Evolutionary conservation across 2,888 invertebrate genomes (phyloP), one percentile per base, ranked within the genome.

Genomic region (Aleiodes testaceus): DNA sequence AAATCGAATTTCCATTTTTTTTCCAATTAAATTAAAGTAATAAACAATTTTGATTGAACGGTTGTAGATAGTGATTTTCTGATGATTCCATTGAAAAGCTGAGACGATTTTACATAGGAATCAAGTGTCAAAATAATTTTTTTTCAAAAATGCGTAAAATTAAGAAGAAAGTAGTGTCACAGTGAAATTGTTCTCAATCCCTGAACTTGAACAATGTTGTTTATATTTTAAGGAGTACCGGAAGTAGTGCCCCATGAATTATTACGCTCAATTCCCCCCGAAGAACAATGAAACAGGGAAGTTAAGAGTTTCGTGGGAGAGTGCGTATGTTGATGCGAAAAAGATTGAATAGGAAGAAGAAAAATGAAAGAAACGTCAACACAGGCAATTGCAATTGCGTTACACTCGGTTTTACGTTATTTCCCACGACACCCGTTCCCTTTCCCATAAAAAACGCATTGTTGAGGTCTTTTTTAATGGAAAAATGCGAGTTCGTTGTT

Each of bases 281-380:
- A 6, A 50, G 42, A 30, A 55, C 42, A 59, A 59, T 42, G 18
- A 2, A 63, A 63, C 14, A 22, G 22, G 22, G 22, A 63, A 45
- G 45, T 6, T 26, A 22, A 26, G 20, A 20, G 20, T 26, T 30
- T 14, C 26, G 45, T 45, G 63, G 45, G 63, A 63, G 20, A 3
- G 9, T 63, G 22, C 5, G 11, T 45, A 2, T 45, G 45, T 18
- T 14, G 11, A 42, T 61, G 44, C 18, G 18, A 42, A 59, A 22
- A 45, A 12, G 30, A 52, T 42, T 61, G 30, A 45, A 63, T 26
- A 45, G 63, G 61, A 61, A 69, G 36, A 63, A 68, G 68, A 75
- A 53, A 9, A 16, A 72, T 50, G 9, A 16, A 45, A 70, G 9
- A 11, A 30, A 66, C 44, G 42, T 42, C 16, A 12, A 65, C 36